These are phyloP conservation scores for Zoanthus solanderi DNA, from an alignment of 92 coral and sea anemone species.

Conservation along the genomic window DNA sequence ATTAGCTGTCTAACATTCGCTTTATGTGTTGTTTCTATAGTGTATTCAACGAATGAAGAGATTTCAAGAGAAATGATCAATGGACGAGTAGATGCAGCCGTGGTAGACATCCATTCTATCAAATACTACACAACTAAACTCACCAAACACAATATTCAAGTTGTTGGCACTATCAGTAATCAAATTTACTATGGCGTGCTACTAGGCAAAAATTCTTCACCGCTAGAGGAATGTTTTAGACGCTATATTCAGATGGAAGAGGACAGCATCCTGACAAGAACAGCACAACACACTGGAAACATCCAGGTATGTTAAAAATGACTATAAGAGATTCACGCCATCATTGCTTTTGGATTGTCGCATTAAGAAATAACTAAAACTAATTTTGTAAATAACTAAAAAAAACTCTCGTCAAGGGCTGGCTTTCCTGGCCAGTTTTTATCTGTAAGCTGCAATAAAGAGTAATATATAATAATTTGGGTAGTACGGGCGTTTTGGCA, in stretches of 20 bases:
- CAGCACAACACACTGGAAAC: constrained; percentile 79
- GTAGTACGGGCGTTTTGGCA: no score
- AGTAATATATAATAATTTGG: no score
- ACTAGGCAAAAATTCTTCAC: constrained; percentile 60
- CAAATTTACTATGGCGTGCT: constrained; percentile 81
- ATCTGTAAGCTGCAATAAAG: no score
- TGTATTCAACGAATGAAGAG: constrained; percentile 59
- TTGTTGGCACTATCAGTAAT: constrained; percentile 71
- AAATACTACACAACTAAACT: constrained; percentile 67
- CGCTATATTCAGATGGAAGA: constrained; percentile 73
- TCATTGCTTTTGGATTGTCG: no score
- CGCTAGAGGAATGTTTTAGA: constrained; percentile 67
- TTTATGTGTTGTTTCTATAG: constrained; percentile 35
- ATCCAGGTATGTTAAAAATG: constrained; percentile 63
- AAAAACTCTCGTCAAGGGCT: no score
- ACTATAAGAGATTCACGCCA: no score
- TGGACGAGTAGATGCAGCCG: constrained; percentile 79
- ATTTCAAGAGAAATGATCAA: constrained; percentile 72
- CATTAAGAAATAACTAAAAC: no score
- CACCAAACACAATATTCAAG: constrained; percentile 74
- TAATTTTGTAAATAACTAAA: no score
- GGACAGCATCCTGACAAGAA: constrained; percentile 54
- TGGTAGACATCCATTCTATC: constrained; percentile 86
- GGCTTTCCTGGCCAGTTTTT: no score
- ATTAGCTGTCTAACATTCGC: not conserved